Conservation (phyloP, 2,797 vertebrate species). For the Erpetoichthys calabaricus region DNA sequence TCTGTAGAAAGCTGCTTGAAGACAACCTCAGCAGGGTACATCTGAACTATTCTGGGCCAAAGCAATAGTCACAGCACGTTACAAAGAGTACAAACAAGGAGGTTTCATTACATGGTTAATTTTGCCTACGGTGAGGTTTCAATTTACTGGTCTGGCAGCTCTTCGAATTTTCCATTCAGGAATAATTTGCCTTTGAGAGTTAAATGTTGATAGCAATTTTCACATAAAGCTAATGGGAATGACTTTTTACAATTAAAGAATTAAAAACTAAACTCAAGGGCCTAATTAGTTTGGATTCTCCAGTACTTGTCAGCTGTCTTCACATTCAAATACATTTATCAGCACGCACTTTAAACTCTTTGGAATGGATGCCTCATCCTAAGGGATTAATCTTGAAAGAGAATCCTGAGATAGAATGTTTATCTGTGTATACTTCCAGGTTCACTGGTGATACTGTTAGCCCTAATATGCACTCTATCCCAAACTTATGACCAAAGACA, state of each 20-base stretch:
- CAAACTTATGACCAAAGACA: not conserved
- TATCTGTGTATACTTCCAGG: too few relatives aligned
- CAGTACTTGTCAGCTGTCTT: too few relatives aligned
- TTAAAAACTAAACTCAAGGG: too few relatives aligned
- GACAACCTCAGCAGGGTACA: conserved; percentile 14
- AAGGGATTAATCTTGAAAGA: too few relatives aligned
- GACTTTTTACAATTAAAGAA: not conserved
- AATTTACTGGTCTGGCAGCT: conserved; percentile 9
- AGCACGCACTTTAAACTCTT: too few relatives aligned
- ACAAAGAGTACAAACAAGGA: conserved; percentile 11
- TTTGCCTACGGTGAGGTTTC: conserved; percentile 9
- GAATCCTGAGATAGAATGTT: too few relatives aligned
- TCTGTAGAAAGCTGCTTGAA: not conserved
- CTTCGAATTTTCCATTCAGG: conserved; percentile 8
- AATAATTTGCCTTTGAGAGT: not conserved
- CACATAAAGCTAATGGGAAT: not conserved
- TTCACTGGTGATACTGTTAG: too few relatives aligned
- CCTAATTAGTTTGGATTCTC: too few relatives aligned
- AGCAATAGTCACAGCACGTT: conserved; percentile 13
- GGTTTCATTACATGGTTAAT: conserved; percentile 26
- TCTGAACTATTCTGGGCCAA: conserved; percentile 12
- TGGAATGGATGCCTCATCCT: too few relatives aligned
- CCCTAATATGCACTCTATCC: not conserved
- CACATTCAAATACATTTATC: too few relatives aligned
- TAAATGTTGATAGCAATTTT: not conserved